Evolutionary conservation across 2,888 invertebrate species (phyloP).

Genomic region (Hermaeophaga mercurialis): DNA sequence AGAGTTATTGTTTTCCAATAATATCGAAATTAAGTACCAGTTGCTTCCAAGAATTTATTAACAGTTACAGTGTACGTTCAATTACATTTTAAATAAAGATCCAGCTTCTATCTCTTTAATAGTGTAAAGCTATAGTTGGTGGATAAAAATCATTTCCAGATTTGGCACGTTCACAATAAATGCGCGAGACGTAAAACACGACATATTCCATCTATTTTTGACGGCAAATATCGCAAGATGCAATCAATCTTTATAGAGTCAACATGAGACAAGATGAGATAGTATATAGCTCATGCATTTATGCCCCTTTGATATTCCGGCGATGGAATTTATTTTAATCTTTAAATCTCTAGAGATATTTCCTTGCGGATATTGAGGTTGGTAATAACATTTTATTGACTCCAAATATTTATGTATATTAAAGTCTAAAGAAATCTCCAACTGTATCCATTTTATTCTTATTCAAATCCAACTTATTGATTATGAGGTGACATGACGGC

Average conservation of each 20-base stretch:
- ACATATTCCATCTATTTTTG: not conserved
- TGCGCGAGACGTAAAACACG: not conserved
- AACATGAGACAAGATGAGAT: not conserved
- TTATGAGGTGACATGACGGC: no score
- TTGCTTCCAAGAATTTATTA: no score
- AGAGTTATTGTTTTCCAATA: no score
- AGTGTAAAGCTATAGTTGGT: no score
- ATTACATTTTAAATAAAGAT: no score
- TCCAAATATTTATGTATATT: not conserved
- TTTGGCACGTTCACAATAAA: not conserved
- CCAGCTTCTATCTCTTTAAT: no score
- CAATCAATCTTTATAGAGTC: slow-evolving; percentile 2
- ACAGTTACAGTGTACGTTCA: no score
- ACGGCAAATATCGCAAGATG: not conserved
- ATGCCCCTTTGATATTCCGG: slow-evolving; percentile 2
- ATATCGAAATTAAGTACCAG: no score
- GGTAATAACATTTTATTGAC: not conserved
- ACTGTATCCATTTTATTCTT: no score
- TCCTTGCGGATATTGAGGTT: not conserved
- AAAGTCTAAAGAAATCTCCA: no score
- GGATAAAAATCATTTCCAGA: no score
- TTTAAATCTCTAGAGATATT: not conserved
- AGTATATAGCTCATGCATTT: not conserved
- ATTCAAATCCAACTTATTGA: no score
- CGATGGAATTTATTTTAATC: not conserved